These are phyloP conservation scores for Tricholaema leucomelas DNA, from an alignment of 2,113 vertebrate species.

Conservation along the genomic window DNA sequence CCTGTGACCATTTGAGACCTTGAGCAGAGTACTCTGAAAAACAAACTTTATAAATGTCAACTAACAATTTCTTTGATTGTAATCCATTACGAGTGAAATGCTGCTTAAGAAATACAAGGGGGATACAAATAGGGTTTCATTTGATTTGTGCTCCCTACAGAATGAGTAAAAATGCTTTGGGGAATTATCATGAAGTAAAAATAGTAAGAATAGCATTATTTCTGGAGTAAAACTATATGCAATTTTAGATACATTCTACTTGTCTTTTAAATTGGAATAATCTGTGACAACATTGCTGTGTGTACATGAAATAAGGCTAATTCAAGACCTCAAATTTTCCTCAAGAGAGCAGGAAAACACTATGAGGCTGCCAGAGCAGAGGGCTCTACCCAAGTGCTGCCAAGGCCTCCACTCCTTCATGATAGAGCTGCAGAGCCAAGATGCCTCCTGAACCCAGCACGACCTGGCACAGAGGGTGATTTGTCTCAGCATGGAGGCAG, in stretches of 20 bases:
- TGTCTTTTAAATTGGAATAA: not conserved
- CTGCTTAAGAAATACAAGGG: not conserved
- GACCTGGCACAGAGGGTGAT: rapidly evolving
- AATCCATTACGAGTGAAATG: not conserved
- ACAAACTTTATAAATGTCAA: not conserved
- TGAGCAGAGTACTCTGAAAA: not conserved
- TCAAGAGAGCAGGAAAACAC: not conserved
- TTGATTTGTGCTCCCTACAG: not conserved
- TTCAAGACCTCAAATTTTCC: not conserved
- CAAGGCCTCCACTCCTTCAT: not conserved
- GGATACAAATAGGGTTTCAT: not conserved
- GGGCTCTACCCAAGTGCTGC: rapidly evolving
- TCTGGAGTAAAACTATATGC: not conserved
- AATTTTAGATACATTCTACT: not conserved
- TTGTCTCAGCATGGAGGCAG: not conserved
- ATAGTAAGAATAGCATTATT: not conserved
- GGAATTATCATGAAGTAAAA: not conserved
- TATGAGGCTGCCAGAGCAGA: not conserved
- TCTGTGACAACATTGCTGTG: not conserved
- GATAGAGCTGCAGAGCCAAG: not conserved
- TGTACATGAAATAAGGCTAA: not conserved
- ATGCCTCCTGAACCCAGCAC: not conserved
- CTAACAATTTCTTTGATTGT: not conserved
- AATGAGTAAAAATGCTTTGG: not conserved
- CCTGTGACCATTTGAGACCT: not conserved